phyloP scores from a whole-genome alignment of 2,888 invertebrate species.

The Sesamia inferens region DNA sequence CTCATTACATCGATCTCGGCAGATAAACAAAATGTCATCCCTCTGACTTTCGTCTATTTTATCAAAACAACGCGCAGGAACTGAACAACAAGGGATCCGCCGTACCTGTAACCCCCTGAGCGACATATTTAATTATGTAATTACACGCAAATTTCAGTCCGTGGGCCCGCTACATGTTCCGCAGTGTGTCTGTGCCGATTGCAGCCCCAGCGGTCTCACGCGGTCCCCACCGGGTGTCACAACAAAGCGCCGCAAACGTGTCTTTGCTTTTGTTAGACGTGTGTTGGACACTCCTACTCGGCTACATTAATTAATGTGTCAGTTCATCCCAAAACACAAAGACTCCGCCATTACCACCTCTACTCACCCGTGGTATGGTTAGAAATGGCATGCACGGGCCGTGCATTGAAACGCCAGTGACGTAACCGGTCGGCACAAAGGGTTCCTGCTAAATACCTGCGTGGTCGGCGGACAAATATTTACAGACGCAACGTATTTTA shows the following conservation, averaged over 20 bases:
- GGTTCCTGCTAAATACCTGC: constrained; percentile 42
- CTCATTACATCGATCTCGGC: constrained; percentile 43
- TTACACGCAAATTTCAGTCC: no score
- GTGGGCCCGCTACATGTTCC: not conserved
- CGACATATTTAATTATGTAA: no score
- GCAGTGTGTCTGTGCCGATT: not conserved
- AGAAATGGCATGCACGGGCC: not conserved
- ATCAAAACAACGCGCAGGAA: constrained; percentile 16
- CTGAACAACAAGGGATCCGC: not conserved
- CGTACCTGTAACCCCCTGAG: no score
- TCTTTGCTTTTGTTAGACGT: constrained; percentile 47
- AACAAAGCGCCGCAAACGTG: constrained; percentile 39
- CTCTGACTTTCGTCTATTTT: constrained; percentile 13
- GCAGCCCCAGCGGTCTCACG: not conserved
- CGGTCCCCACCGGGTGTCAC: constrained; percentile 9
- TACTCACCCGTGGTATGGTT: not conserved
- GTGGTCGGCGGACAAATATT: constrained; percentile 53
- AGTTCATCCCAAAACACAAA: constrained; percentile 21
- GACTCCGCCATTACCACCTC: not conserved
- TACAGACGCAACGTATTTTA: constrained; percentile 46
- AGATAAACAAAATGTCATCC: constrained; percentile 32
- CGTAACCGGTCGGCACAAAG: constrained; percentile 41
- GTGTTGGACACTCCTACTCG: constrained; percentile 39
- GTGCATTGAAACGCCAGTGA: constrained; percentile 12
- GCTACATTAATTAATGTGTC: constrained; percentile 53